Evolutionary conservation across 2,888 invertebrate genomes (phyloP).

Genomic region (Drosophila kuntzei): DNA sequence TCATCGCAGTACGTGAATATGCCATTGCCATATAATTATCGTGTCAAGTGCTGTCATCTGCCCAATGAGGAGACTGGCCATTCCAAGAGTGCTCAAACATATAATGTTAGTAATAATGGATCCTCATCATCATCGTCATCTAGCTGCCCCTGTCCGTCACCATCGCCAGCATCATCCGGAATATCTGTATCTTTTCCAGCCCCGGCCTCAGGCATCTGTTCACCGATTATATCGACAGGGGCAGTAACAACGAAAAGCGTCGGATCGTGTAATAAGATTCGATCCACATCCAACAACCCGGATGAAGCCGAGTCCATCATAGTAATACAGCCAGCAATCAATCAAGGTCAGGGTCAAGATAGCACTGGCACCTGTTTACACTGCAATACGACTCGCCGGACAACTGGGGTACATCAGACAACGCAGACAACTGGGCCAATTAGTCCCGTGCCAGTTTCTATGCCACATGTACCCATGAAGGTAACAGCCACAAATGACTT

Average conservation of each 20-base stretch:
- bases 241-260: neutral
- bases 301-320: slow-evolving; percentile 64
- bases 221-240: slow-evolving; percentile 40
- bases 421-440: slow-evolving; percentile 86
- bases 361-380: slow-evolving; percentile 83
- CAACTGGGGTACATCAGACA: slow-evolving; percentile 85
- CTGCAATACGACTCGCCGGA: slow-evolving; percentile 84
- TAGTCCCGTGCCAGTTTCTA: slow-evolving; percentile 84
- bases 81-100: slow-evolving; percentile 52
- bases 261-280: slow-evolving; percentile 11
- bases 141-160: slow-evolving; percentile 47
- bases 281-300: slow-evolving; percentile 3
- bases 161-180: slow-evolving; percentile 49
- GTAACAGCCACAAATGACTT: slow-evolving; percentile 23
- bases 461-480: slow-evolving; percentile 62
- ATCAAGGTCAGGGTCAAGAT: slow-evolving; percentile 24
- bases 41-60: slow-evolving; percentile 83
- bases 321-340: slow-evolving; percentile 64
- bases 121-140: slow-evolving; percentile 31
- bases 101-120: slow-evolving; percentile 37
- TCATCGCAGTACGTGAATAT: slow-evolving; percentile 71
- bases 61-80: slow-evolving; percentile 38
- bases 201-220: slow-evolving; percentile 33
- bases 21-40: slow-evolving; percentile 78
- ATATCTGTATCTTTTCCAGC: slow-evolving; percentile 43